Conservation (phyloP, 1,140 invertebrate genomes). For the Physella acuta region DNA sequence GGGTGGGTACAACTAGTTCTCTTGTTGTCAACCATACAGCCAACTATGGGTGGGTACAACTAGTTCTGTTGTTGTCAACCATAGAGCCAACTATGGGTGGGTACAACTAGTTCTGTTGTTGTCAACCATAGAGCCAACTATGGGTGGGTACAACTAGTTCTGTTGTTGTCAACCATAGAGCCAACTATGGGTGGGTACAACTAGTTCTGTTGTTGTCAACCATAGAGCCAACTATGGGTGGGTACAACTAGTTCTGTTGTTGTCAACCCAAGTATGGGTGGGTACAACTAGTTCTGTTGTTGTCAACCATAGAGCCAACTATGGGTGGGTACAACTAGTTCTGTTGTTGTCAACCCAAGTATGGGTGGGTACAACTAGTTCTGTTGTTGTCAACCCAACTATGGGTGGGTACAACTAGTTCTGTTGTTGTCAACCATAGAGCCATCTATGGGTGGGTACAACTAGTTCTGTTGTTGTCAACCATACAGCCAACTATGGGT, state of each 20-base stretch:
- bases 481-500: conserved; percentile 70
- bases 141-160: no score
- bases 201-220: conserved; percentile 82
- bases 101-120: no score
- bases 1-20: no score
- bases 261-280: no score
- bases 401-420: conserved; percentile 58
- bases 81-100: conserved; percentile 68
- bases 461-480: conserved; percentile 84
- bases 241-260: no score
- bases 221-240: conserved; percentile 69
- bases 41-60: conserved; percentile 63
- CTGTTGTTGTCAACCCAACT: conserved; percentile 70
- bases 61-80: conserved; percentile 83
- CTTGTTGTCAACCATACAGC: conserved; percentile 79
- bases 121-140: conserved; percentile 75
- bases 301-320: conserved; percentile 75
- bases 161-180: conserved; percentile 79
- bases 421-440: conserved; percentile 79
- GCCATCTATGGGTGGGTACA: conserved; percentile 66
- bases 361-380: no score
- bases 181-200: conserved; percentile 65
- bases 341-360: no score
- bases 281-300: no score
- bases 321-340: conserved; percentile 58